Evolutionary conservation across 2,888 invertebrate species (phyloP), one percentile per base, ranked within the genome.

Genomic region (Ectropis crepuscularia): DNA sequence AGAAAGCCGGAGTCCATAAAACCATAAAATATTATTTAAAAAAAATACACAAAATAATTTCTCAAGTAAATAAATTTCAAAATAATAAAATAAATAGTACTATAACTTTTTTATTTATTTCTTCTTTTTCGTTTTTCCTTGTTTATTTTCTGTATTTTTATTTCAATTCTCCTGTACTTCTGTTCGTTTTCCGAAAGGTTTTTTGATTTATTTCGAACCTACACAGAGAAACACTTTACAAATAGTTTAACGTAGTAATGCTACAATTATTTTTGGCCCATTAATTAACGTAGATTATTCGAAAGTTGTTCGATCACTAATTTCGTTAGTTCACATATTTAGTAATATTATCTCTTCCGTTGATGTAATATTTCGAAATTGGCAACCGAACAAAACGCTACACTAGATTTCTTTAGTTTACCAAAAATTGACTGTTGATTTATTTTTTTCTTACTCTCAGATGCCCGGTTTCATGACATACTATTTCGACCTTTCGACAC

Each of bases 171-270:
- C 88, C 88, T 87, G 81, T 89, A 81, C 87, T 90, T 90, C 85
- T 80, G 84, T 91, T 90, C 75, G 42, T 60, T 83, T 76, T 88
- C 84, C 83, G 72, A 84, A 76, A 69, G 62, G 51, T 55, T 59
- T 69, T 72, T 79, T 81, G 83, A 82, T 87, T 81, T 83, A 82
- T 87, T 90, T 83, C 81, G 82, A 83, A 90, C 90, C 89, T 89
- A 90, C 90, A 92, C 92, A 93, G 92, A 92, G 92, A 90, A 92
- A 92, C 92, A 92, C 92, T 91, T 88, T 82, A 92, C 92, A 92
- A 73, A 88, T 61, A 61, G 55, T 57, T 79, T 87, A 83, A 79
- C 68, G 88, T 89, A 88, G 88, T 81, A 70, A 81, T 75, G 91
- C 90, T 89, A 87, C 85, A 28, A 82, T 86, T 87, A 83, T 87